Evolutionary conservation across 2,113 vertebrate genomes (phyloP).

Genomic region (Australoheros scitulus): DNA sequence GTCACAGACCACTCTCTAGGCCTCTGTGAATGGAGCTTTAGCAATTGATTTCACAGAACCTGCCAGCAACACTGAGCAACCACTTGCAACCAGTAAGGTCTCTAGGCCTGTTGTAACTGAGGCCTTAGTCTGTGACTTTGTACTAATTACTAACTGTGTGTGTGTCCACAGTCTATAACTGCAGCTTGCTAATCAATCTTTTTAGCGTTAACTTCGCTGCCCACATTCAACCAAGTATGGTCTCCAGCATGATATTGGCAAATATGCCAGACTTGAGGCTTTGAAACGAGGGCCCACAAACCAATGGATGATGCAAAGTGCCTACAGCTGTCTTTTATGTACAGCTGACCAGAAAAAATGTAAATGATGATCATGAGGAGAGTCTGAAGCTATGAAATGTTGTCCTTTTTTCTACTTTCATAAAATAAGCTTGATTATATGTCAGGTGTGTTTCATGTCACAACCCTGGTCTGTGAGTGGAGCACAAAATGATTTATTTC

Average conservation of each 20-base stretch:
- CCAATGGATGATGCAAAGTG: not conserved
- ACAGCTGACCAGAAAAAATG: not conserved
- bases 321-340: not conserved
- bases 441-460: not conserved
- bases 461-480: not conserved
- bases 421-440: not conserved
- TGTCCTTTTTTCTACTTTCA: not conserved
- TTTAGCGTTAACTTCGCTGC: no score
- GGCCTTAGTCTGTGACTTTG: not conserved
- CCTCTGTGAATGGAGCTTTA: not conserved
- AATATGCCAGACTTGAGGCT: not conserved
- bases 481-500: not conserved
- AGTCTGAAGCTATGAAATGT: not conserved
- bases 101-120: not conserved
- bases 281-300: not conserved
- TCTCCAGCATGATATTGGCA: not conserved
- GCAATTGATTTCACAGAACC: not conserved
- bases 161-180: not conserved
- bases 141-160: not conserved
- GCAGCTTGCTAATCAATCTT: not conserved
- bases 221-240: not conserved
- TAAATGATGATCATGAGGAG: not conserved
- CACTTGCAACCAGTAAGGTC: not conserved
- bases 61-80: not conserved
- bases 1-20: not conserved